Conservation (phyloP, 2,888 invertebrate genomes). For the Podabrus alpinus region DNA sequence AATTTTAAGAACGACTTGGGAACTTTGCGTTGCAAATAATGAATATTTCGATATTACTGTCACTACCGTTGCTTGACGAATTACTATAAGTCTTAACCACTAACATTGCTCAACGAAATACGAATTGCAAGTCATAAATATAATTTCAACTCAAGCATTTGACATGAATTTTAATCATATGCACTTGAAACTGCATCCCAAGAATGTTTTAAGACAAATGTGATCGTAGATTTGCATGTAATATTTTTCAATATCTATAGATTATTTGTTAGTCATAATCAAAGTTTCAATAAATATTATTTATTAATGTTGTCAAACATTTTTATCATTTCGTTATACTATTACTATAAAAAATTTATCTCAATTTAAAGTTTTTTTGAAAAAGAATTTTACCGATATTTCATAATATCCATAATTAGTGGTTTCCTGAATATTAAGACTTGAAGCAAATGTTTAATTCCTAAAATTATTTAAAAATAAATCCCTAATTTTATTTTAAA, state of each 20-base stretch:
- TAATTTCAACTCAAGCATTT: not conserved
- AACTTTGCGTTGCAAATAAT: not conserved
- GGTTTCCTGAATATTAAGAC: not conserved
- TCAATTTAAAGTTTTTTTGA: too few species aligned
- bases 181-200: not conserved
- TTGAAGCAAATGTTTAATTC: not conserved
- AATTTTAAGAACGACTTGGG: not conserved
- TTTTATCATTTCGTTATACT: too few species aligned
- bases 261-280: too few species aligned
- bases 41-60: not conserved
- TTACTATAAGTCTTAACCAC: not conserved
- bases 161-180: not conserved
- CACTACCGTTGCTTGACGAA: not conserved
- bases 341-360: too few species aligned
- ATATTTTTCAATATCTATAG: too few species aligned
- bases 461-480: not conserved
- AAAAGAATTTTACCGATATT: too few species aligned
- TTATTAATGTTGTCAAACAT: too few species aligned
- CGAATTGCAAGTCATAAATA: not conserved
- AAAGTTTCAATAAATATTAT: too few species aligned
- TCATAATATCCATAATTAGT: not conserved
- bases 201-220: not conserved
- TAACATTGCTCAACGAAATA: not conserved
- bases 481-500: not conserved
- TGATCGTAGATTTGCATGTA: not conserved